Conservation (phyloP, 2,113 vertebrate genomes). For the Illadopsis cleaveri region DNA sequence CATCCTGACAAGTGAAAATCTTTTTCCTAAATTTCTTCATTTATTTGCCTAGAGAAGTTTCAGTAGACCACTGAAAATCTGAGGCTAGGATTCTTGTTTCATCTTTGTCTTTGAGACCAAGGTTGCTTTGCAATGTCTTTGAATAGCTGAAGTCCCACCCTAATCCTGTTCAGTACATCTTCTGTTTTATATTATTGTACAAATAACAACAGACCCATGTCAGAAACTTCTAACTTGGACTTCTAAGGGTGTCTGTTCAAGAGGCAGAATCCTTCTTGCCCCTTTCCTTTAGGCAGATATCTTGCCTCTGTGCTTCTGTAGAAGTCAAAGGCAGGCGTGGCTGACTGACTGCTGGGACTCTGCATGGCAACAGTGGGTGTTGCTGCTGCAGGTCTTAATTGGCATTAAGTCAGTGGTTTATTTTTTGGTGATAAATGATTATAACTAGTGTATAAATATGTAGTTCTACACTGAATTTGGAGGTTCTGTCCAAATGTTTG, state of each 20-base stretch:
- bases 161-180: background rate
- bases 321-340: background rate
- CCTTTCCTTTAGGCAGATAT: background rate
- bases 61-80: background rate
- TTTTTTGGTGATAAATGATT: conserved; percentile 2
- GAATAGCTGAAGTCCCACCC: background rate
- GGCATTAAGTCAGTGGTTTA: background rate
- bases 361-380: background rate
- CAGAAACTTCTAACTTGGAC: background rate
- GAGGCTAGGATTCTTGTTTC: background rate
- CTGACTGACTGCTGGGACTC: background rate
- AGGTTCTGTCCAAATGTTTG: background rate
- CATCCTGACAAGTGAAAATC: background rate
- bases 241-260: background rate
- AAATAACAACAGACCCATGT: too few relatives aligned
- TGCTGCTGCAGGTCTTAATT: background rate
- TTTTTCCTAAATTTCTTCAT: background rate
- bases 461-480: background rate
- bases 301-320: background rate
- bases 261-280: background rate
- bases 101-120: background rate
- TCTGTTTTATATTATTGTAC: background rate
- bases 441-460: background rate
- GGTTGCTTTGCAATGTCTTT: background rate
- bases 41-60: background rate